Base-by-base conservation (phyloP, 2,797 vertebrate species). In the Hemitrygon akajei region DNA sequence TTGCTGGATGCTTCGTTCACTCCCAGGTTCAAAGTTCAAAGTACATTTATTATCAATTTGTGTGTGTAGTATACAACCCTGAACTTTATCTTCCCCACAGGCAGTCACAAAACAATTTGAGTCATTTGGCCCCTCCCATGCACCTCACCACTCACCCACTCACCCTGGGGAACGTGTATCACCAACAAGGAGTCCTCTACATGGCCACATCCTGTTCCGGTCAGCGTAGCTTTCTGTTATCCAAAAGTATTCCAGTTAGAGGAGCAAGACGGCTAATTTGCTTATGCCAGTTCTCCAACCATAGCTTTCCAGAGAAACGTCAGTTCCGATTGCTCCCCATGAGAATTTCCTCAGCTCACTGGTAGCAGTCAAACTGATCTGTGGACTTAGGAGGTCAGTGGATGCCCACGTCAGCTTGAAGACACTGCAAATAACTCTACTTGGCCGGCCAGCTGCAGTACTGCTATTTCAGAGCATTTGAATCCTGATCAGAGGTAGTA, bases 401-500 rank as follows among this genome's bases (percentile, higher is more conserved):
- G 86, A 20, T 34, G n/a, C 1, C n/a, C 60, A 37, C 2, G 22
- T 37, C n/a, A 37, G 18, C 22, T 20, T n/a, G 86, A 89, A 22
- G n/a, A 11, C 82, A 30, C 58, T 11, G 14, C 56, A 82, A 56
- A 47, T 63, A 63, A n/a, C 11, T 69, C 18, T 0, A 66, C 2
- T 22, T 37, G 63, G 58, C 56, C 14, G 12, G 7, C 86, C 86
- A 69, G n/a, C 60, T 69, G 69, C 18, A 69, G 25, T 69, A 89
- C 86, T 93, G 71, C 71, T 71, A 93, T 93, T 93, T 93, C 91
- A 58, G 91, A 76, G 91, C 40, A 6, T 56, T 93, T 27, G 66
- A 93, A 75, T 73, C 69, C 69, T 75, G 69, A 58, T 47, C 69
- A 93, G 71, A 75, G 91, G 91, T 47, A n/a, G 7, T 93, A 56